A percentile compares a stretch with the other conserved stretches of the same genome.
These are phyloP conservation scores for Leuciscus idus DNA, from an alignment of 2,113 vertebrate species.

Conservation along the genomic window DNA sequence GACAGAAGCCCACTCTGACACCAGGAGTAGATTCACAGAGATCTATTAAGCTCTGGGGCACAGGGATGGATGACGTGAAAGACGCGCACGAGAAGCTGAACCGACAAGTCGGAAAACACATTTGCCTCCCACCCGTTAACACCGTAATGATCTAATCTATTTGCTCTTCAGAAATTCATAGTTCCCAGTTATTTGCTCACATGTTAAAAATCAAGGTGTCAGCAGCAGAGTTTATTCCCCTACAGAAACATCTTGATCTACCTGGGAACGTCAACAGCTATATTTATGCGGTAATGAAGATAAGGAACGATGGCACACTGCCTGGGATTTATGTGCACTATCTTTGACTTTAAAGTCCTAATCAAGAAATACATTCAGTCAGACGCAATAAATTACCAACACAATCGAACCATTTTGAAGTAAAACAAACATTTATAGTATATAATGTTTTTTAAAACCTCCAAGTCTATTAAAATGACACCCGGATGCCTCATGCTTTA, in stretches of 20 bases:
- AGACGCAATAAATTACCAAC: background rate
- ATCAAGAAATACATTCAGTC: background rate
- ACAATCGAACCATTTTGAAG: background rate
- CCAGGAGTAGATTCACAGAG: conserved; percentile 51
- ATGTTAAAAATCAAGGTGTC: conserved; percentile 40
- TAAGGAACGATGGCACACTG: conserved; percentile 36
- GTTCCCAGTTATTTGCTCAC: conserved; percentile 28
- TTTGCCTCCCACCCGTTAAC: conserved; percentile 40
- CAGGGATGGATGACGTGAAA: conserved; percentile 24
- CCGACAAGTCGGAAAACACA: conserved; percentile 45
- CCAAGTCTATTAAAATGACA: conserved; percentile 10
- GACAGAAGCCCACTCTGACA: conserved; percentile 50
- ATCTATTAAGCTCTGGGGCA: conserved; percentile 40
- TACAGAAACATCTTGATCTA: conserved; percentile 41
- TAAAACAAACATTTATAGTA: background rate
- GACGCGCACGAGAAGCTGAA: conserved; percentile 41
- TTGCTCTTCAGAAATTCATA: conserved; percentile 43
- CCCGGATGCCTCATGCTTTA: background rate
- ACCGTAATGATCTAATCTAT: conserved; percentile 37
- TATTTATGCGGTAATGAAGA: conserved; percentile 34
- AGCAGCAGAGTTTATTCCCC: conserved; percentile 13
- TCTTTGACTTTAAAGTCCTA: conserved; percentile 26
- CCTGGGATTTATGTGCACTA: conserved; percentile 29
- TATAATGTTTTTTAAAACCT: no score
- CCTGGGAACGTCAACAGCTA: background rate